Percentiles rank a stretch among this genome's conserved stretches.
Evolutionary conservation across 37 sponge, comb jelly and placozoan genomes (phyloP).

Genomic region (Spongilla lacustris): DNA sequence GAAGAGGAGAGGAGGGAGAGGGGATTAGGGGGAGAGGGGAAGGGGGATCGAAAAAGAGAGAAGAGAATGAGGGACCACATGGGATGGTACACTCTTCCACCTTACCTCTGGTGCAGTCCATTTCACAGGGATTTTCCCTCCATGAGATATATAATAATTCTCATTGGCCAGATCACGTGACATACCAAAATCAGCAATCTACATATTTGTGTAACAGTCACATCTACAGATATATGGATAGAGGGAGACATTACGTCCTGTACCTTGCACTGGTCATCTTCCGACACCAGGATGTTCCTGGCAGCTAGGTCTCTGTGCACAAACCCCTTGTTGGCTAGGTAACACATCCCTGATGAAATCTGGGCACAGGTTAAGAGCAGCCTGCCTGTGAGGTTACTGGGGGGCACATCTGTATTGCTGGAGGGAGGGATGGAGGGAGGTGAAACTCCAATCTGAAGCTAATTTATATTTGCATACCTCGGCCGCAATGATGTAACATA

Average conservation of each 20-base stretch:
- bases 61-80: no score
- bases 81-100: no score
- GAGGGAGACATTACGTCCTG: neutral
- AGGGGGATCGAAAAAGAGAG: no score
- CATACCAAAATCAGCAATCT: constrained; percentile 64
- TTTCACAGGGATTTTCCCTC: constrained; percentile 36
- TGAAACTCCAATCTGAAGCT: neutral
- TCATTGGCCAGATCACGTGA: constrained; percentile 29
- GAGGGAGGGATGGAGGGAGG: neutral
- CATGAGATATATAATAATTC: constrained; percentile 24
- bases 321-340: constrained; percentile 45
- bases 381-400: neutral
- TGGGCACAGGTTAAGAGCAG: constrained; percentile 26
- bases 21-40: no score
- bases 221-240: constrained; percentile 5
- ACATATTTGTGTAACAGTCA: neutral
- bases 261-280: constrained; percentile 45
- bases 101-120: constrained; percentile 55
- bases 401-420: neutral
- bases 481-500: neutral
- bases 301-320: constrained; percentile 67
- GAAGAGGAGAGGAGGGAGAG: neutral
- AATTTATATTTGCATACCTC: neutral
- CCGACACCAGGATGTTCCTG: constrained; percentile 39
- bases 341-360: constrained; percentile 43